These are phyloP conservation scores for Ptiloglossa arizonensis DNA, from an alignment of 1,140 invertebrate species.

Conservation along the genomic window DNA sequence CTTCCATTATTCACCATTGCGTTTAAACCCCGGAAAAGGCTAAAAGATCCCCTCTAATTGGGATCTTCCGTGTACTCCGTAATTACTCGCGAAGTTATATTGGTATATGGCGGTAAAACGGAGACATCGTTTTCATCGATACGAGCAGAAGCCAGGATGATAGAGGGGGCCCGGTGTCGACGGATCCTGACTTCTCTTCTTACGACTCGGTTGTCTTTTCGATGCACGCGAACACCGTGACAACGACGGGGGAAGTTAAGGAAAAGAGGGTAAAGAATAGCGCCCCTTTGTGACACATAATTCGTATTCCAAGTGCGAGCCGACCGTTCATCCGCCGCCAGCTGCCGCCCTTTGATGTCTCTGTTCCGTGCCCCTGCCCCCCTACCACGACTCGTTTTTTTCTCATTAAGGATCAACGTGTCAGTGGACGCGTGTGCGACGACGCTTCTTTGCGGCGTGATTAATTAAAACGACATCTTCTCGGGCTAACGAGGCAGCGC, in stretches of 20 bases:
- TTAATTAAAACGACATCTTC: slow-evolving; percentile 42
- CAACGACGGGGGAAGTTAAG: background rate
- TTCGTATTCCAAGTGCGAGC: slow-evolving; percentile 45
- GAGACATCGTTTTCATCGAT: no score
- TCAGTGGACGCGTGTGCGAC: background rate
- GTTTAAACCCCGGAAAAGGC: no score
- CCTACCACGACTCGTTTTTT: background rate
- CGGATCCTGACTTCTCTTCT: no score
- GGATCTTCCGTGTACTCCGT: no score
- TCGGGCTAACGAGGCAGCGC: slow-evolving; percentile 19
- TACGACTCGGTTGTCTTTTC: background rate
- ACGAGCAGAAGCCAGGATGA: no score
- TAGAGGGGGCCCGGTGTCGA: no score
- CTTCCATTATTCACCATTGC: no score
- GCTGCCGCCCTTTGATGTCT: slow-evolving; percentile 44
- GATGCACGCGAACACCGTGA: background rate
- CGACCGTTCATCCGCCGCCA: slow-evolving; percentile 24
- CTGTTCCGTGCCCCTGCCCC: background rate
- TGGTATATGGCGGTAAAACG: background rate
- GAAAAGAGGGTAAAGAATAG: background rate
- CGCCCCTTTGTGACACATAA: slow-evolving; percentile 39
- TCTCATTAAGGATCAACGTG: slow-evolving; percentile 18
- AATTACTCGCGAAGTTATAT: no score
- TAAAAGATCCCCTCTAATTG: no score
- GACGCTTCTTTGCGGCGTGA: slow-evolving; percentile 10